A percentile compares a stretch with the other conserved stretches of the same genome.
phyloP scores from a whole-genome alignment of 2,888 invertebrate genomes.

The Pinctada fucata region DNA sequence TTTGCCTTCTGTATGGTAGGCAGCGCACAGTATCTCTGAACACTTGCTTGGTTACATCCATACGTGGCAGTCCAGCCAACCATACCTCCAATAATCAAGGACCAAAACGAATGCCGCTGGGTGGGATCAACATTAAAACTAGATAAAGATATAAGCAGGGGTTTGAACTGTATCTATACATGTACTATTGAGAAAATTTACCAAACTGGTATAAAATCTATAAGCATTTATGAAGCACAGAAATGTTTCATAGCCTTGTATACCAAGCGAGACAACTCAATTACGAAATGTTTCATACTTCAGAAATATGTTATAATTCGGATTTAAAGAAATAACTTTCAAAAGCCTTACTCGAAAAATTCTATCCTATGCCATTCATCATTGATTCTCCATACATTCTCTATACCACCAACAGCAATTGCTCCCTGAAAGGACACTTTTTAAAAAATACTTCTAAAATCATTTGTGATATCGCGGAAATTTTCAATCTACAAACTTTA shows the following conservation, averaged over 20 bases:
- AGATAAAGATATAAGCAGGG: constrained; percentile 9
- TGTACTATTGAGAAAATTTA: too few relatives aligned
- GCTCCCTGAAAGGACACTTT: constrained; percentile 43
- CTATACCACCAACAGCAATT: constrained; percentile 54
- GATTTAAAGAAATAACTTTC: background rate
- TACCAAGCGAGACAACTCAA: too few relatives aligned
- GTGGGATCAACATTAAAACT: constrained; percentile 68
- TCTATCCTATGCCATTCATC: constrained; percentile 57
- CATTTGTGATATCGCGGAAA: too few relatives aligned
- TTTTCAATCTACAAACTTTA: too few relatives aligned
- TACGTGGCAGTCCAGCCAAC: constrained; percentile 66
- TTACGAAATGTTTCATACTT: too few relatives aligned
- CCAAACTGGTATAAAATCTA: too few relatives aligned
- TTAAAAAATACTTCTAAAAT: too few relatives aligned
- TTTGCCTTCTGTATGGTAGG: constrained; percentile 57
- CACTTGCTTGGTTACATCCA: constrained; percentile 69
- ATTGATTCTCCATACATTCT: constrained; percentile 59
- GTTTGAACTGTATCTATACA: background rate
- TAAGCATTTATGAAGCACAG: too few relatives aligned
- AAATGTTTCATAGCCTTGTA: too few relatives aligned
- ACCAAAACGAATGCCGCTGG: constrained; percentile 68
- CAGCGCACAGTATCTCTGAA: constrained; percentile 68
- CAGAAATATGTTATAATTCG: too few relatives aligned
- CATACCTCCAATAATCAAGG: constrained; percentile 59
- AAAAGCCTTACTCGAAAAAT: constrained; percentile 58